Conservation (phyloP, 2,888 invertebrate species). For the Tipula helvola region DNA sequence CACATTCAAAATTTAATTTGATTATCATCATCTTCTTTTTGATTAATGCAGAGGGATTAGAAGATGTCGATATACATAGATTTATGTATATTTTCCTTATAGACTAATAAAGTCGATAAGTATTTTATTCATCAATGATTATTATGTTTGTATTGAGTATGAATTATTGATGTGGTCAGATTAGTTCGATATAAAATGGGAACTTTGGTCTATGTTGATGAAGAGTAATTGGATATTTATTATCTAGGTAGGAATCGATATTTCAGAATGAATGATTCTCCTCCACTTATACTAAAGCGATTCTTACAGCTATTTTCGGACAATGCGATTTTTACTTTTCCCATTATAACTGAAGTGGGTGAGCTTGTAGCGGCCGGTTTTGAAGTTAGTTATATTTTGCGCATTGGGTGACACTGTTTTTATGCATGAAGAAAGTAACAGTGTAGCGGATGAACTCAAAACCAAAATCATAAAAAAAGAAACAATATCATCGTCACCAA, state of each 20-base stretch:
- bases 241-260: not conserved
- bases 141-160: not conserved
- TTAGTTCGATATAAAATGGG: not conserved
- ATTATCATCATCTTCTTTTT: not conserved
- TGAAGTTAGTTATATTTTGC: too few relatives aligned
- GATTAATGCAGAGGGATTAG: not conserved
- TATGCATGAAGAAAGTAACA: too few relatives aligned
- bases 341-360: too few relatives aligned
- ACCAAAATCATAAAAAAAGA: too few relatives aligned
- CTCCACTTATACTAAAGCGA: too few relatives aligned
- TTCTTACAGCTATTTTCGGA: too few relatives aligned
- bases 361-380: too few relatives aligned
- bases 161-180: not conserved
- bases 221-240: not conserved
- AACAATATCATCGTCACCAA: too few relatives aligned
- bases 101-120: not conserved
- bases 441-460: too few relatives aligned
- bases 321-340: too few relatives aligned
- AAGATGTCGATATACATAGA: not conserved
- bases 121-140: not conserved
- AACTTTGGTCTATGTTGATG: not conserved
- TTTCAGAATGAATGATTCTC: too few relatives aligned
- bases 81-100: not conserved
- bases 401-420: too few relatives aligned
- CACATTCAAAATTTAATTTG: not conserved